phyloP scores from a whole-genome alignment of 2,113 vertebrate species.

The Lagopus muta region DNA sequence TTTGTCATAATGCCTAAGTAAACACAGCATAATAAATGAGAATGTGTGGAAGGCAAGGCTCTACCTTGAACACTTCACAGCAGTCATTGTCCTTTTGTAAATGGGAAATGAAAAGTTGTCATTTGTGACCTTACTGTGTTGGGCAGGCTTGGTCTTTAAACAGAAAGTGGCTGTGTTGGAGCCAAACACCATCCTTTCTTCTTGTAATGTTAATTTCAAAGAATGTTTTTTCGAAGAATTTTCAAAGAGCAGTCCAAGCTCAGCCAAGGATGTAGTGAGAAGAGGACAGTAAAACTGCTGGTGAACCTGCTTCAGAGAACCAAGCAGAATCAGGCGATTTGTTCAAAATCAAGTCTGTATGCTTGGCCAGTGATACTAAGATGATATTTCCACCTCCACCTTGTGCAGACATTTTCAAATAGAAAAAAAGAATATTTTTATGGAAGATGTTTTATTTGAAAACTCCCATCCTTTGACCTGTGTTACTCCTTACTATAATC shows the following conservation, averaged over 20 bases:
- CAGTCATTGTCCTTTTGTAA: background rate
- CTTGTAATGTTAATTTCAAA: background rate
- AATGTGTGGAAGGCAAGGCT: background rate
- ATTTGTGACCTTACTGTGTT: background rate
- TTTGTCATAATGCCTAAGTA: conserved; percentile 37
- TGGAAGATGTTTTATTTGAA: background rate
- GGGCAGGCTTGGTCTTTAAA: background rate
- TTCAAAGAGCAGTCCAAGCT: background rate
- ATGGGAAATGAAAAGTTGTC: background rate
- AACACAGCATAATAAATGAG: background rate
- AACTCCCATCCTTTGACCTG: background rate
- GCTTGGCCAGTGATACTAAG: background rate
- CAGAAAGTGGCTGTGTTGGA: background rate
- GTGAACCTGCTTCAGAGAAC: background rate
- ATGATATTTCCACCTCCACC: background rate
- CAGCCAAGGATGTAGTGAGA: background rate
- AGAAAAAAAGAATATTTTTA: background rate
- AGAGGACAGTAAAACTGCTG: background rate
- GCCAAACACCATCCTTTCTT: background rate
- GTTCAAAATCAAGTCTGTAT: background rate
- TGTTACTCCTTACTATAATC: background rate
- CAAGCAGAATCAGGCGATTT: background rate
- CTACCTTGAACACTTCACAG: background rate
- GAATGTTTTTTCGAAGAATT: background rate
- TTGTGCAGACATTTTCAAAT: background rate